phyloP scores from a whole-genome alignment of 2,888 invertebrate species.

The Cristatella mucedo region DNA sequence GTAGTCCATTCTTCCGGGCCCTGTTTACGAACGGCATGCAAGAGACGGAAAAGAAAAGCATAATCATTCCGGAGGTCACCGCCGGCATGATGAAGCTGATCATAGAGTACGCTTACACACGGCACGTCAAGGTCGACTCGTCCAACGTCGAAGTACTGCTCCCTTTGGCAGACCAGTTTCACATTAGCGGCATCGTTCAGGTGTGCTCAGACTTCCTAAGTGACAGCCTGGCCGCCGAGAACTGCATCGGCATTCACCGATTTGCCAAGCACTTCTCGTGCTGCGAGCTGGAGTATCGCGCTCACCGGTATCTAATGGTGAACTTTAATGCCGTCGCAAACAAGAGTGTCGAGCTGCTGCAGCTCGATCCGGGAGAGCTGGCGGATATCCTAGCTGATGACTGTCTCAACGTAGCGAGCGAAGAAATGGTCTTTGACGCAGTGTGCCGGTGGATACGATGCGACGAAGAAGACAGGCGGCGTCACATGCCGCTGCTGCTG shows the following conservation, averaged over 20 bases:
- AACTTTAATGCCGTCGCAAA: constrained; percentile 54
- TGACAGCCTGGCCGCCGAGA: constrained; percentile 48
- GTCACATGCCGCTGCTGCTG: too few species aligned
- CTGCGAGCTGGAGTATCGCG: constrained; percentile 46
- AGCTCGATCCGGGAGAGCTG: constrained; percentile 49
- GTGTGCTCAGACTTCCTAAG: constrained; percentile 52
- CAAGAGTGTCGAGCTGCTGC: constrained; percentile 56
- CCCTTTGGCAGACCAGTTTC: constrained; percentile 55
- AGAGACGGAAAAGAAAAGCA: constrained; percentile 32
- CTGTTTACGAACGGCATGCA: constrained; percentile 61
- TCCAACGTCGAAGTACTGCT: constrained; percentile 55
- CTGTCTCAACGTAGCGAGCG: constrained; percentile 54
- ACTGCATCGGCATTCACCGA: constrained; percentile 55
- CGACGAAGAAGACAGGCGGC: neutral
- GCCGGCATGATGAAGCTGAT: constrained; percentile 57
- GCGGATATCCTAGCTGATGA: constrained; percentile 52
- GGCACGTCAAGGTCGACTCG: constrained; percentile 48
- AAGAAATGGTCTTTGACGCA: constrained; percentile 39
- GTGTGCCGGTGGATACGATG: constrained; percentile 18
- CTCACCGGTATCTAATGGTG: constrained; percentile 28
- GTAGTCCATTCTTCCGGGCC: constrained; percentile 77
- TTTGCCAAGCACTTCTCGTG: constrained; percentile 57
- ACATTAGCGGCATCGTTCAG: constrained; percentile 55
- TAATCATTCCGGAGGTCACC: constrained; percentile 59
- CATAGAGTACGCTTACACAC: constrained; percentile 62